Conservation (phyloP, 2,888 invertebrate species). For the Stomorhina lunata region DNA sequence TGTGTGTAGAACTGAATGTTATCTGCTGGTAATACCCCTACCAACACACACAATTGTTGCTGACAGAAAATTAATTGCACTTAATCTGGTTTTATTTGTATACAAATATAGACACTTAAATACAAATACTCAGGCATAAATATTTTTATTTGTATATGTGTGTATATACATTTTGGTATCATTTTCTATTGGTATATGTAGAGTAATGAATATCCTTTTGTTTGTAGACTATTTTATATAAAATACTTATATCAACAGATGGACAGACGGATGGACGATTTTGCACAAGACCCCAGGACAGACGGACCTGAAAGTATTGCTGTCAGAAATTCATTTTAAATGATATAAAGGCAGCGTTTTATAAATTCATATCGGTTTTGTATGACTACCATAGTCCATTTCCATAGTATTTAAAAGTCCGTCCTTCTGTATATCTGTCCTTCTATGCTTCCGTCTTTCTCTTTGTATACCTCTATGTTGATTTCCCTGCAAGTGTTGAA, state of each 20-base stretch:
- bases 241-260: too few relatives aligned
- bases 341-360: too few relatives aligned
- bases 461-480: background rate
- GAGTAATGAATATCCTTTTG: too few relatives aligned
- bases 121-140: background rate
- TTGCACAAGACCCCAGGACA: too few relatives aligned
- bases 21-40: constrained; percentile 59
- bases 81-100: constrained; percentile 68
- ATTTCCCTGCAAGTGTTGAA: constrained; percentile 59
- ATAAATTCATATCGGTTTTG: too few relatives aligned
- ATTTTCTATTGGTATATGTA: too few relatives aligned
- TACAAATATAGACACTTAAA: constrained; percentile 39
- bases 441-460: background rate
- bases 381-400: too few relatives aligned
- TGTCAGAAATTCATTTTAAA: too few relatives aligned
- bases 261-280: too few relatives aligned
- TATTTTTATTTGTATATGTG: background rate
- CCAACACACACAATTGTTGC: constrained; percentile 69
- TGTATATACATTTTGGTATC: background rate
- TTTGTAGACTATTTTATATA: too few relatives aligned
- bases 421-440: background rate
- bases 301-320: too few relatives aligned
- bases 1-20: constrained; percentile 22
- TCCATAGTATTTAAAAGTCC: too few relatives aligned
- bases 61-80: constrained; percentile 74